Base-by-base conservation (phyloP, 2,797 vertebrate species). In the Lepilemur ruficaudatus region DNA sequence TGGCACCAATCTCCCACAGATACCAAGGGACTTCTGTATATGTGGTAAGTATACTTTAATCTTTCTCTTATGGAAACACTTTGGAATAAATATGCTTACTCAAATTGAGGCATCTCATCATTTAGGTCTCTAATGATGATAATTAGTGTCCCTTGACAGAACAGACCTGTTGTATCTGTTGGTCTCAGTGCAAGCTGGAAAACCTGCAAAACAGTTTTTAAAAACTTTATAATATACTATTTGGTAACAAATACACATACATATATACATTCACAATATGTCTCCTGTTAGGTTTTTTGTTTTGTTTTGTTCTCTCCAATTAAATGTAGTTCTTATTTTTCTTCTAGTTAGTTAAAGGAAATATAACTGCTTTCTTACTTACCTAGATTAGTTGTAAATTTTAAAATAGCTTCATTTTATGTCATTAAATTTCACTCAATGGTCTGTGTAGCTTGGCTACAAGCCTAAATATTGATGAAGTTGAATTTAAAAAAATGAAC, bases 91-190 rank as follows among this genome's bases (percentile, higher is more conserved):
- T 76, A 38, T 69, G 28, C 97, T 98, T 97, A 98, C 98, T 96
- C 97, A 97, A 97, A 97, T 72, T 97, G 79, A 89, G 97, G 97
- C 13, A 59, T 72, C 76, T 98, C 97, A 83, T 98, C 97, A 93
- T 98, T 98, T 94, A 95, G 11, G 23, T 98, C 95, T 94, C 11
- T 95, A 59, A 98, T 96, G 23, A 14, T 92, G 84, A 98, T 95
- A 63, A 91, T 97, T 18, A 98, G 22, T 20, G 80, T 97, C 9
- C 97, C 96, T 93, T 94, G 94, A 89, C 97, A 98, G 75, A 94
- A 97, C 20, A 98, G 84, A 22, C 87, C 72, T n/a, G 18, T 43
- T n/a, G 57, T 89, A 63, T 98, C 97, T 96, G 94, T 98, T 89
- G 91, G 96, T 95, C 82, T 95, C 50, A 98, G n/a, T 82, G 79